Percentiles rank a stretch among this genome's conserved stretches.
Conservation (phyloP, 2,888 invertebrate species). For the Ormyrus labotus region DNA sequence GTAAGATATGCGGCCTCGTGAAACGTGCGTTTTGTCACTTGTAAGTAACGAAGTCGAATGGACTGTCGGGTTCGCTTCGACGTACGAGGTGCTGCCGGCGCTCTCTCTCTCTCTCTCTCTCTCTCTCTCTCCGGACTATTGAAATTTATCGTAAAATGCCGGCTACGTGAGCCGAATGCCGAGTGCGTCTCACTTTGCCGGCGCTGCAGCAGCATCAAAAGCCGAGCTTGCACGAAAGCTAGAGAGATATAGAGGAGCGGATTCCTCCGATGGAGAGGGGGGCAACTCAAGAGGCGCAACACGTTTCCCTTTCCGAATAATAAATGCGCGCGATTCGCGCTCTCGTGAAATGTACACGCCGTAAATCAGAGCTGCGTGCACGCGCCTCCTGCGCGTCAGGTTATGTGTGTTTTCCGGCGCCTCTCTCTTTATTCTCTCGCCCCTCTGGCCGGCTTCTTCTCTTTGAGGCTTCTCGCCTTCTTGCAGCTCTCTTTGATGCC, state of each 20-base stretch:
- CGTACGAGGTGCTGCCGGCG: not conserved
- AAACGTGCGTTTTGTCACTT: constrained; percentile 56
- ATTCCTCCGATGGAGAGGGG: not conserved
- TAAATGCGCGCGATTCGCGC: constrained; percentile 64
- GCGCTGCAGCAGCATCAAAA: constrained; percentile 38
- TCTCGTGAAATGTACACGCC: constrained; percentile 63
- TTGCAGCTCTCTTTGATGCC: not conserved
- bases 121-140: constrained; percentile 47
- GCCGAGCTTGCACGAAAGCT: constrained; percentile 30
- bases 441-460: constrained; percentile 15
- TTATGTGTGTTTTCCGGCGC: constrained; percentile 17
- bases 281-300: constrained; percentile 61
- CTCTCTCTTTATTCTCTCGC: constrained; percentile 16
- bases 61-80: constrained; percentile 28
- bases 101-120: constrained; percentile 25
- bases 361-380: constrained; percentile 51
- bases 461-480: constrained; percentile 38
- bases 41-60: constrained; percentile 51
- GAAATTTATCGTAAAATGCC: constrained; percentile 56
- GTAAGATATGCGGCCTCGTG: constrained; percentile 36
- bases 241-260: constrained; percentile 1
- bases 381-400: constrained; percentile 13
- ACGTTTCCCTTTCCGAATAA: constrained; percentile 64
- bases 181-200: constrained; percentile 23
- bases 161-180: constrained; percentile 47